A percentile compares a stretch with the other conserved stretches of the same genome.
These are phyloP conservation scores for Psilopogon haemacephalus DNA, from an alignment of 2,113 vertebrate species.

Conservation along the genomic window DNA sequence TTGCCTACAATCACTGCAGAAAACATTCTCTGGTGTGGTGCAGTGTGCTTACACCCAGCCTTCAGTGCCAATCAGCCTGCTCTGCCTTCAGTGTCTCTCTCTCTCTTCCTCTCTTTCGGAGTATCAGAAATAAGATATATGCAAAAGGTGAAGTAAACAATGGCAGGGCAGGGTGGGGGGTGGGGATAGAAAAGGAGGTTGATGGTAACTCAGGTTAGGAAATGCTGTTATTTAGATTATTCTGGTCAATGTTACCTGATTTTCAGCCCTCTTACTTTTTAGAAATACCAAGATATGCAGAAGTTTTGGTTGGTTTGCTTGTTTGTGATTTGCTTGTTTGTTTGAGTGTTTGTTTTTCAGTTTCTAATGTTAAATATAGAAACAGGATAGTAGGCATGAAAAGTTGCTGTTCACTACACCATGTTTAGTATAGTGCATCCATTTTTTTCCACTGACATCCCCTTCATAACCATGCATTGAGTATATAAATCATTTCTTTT, in stretches of 20 bases:
- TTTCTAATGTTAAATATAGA: background rate
- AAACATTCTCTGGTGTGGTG: background rate
- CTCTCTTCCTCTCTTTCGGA: background rate
- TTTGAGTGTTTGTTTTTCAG: background rate
- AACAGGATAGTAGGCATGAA: background rate
- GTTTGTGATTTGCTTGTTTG: too few relatives aligned
- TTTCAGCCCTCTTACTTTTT: slow-evolving; percentile 9
- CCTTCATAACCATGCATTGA: background rate
- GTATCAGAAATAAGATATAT: background rate
- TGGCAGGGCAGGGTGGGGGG: too few relatives aligned
- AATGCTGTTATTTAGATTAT: background rate
- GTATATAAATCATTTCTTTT: background rate
- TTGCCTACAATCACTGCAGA: background rate
- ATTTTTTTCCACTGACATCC: background rate
- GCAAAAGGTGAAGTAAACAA: slow-evolving; percentile 11
- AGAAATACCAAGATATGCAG: background rate
- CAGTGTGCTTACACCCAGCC: background rate
- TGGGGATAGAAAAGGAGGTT: background rate
- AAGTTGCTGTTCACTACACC: background rate
- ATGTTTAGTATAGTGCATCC: background rate
- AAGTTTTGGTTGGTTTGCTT: background rate
- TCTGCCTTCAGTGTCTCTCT: background rate
- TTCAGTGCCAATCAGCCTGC: background rate
- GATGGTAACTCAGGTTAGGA: background rate
- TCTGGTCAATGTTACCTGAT: slow-evolving; percentile 17